phyloP scores from a whole-genome alignment of 1,140 invertebrate genomes.

The Orius laevigatus region DNA sequence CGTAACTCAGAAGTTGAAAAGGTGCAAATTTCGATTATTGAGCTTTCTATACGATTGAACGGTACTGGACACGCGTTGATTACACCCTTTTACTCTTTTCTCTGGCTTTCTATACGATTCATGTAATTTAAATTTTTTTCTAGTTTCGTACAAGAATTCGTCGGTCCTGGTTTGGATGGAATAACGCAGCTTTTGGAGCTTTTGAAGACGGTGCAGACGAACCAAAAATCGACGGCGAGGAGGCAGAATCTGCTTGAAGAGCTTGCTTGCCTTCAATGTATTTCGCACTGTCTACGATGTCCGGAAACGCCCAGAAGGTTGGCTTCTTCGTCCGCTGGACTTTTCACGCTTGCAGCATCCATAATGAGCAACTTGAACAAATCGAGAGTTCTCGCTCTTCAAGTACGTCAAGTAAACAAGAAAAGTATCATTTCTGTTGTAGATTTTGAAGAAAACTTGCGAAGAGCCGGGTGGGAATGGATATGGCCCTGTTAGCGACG shows the following conservation, averaged over 20 bases:
- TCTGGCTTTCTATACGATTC: too few relatives aligned
- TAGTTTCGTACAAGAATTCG: constrained; percentile 81
- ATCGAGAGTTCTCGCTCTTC: constrained; percentile 62
- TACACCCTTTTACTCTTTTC: too few relatives aligned
- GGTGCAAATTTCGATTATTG: too few relatives aligned
- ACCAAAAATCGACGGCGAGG: constrained; percentile 36
- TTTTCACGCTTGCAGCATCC: constrained; percentile 72
- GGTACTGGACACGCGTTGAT: too few relatives aligned
- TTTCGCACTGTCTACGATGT: constrained; percentile 57
- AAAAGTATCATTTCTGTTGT: constrained; percentile 19
- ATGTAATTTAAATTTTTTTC: constrained; percentile 21
- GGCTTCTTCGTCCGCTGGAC: constrained; percentile 58
- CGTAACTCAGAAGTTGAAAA: too few relatives aligned
- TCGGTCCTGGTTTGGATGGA: constrained; percentile 65
- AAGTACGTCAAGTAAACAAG: constrained; percentile 44
- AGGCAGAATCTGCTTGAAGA: constrained; percentile 66
- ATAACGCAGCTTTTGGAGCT: constrained; percentile 63
- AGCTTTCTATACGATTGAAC: too few relatives aligned
- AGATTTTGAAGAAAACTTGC: constrained; percentile 60
- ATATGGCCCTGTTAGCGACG: constrained; percentile 70
- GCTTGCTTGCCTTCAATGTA: constrained; percentile 72
- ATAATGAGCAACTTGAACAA: constrained; percentile 73
- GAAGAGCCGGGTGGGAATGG: constrained; percentile 43
- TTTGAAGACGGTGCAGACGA: constrained; percentile 64
- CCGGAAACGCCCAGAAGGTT: constrained; percentile 54